Percentiles rank a stretch among this genome's conserved stretches.
Conservation (phyloP, 2,888 invertebrate species). For the Rhodophaea formosa region DNA sequence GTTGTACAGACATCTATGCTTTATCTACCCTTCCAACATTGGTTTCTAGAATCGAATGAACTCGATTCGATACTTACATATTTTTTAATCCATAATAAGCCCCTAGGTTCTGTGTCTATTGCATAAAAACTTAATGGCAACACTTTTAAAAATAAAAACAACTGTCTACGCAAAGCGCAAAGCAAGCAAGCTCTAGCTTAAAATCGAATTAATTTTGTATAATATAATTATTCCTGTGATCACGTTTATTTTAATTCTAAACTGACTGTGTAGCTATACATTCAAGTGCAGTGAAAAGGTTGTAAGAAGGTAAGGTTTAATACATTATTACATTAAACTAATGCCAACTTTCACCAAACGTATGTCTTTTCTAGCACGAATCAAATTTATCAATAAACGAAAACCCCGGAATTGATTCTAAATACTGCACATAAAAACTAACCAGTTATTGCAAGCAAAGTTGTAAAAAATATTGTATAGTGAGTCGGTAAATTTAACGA, state of each 20-base stretch:
- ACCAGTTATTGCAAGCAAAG: too few species aligned
- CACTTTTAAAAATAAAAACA: slow-evolving; percentile 2
- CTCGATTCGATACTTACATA: too few species aligned
- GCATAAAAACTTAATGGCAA: neutral
- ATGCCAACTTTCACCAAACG: slow-evolving; percentile 54
- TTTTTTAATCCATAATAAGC: too few species aligned
- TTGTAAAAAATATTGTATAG: too few species aligned
- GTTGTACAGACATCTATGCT: too few species aligned
- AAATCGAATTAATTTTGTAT: neutral
- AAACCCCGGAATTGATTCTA: slow-evolving; percentile 15
- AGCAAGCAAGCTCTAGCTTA: neutral
- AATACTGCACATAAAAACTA: too few species aligned
- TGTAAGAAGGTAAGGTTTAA: slow-evolving; percentile 22
- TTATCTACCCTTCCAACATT: too few species aligned
- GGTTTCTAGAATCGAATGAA: too few species aligned
- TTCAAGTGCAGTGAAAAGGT: neutral
- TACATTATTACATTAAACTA: slow-evolving; percentile 23
- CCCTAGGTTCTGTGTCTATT: too few species aligned
- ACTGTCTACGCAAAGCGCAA: neutral
- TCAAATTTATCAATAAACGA: neutral
- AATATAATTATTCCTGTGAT: neutral
- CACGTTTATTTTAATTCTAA: neutral
- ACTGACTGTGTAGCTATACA: neutral
- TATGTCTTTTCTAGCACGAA: slow-evolving; percentile 25
- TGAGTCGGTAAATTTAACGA: too few species aligned